Evolutionary conservation across 2,797 vertebrate genomes (phyloP).

Genomic region (Gobionotothen gibberifrons): DNA sequence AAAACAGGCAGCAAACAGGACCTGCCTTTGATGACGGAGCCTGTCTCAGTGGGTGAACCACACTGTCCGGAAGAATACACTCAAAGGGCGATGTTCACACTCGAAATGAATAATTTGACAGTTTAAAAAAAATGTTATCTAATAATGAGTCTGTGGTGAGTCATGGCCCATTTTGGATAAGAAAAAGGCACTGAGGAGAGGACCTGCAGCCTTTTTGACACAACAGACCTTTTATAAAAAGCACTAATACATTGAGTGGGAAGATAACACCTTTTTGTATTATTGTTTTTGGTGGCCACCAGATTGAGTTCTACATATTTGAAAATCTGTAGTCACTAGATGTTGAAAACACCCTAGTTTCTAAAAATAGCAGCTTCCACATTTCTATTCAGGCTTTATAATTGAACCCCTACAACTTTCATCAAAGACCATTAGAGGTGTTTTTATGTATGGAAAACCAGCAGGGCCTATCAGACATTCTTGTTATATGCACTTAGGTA

Average conservation of each 20-base stretch:
- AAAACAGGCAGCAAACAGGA: neutral
- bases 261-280: slow-evolving; percentile 9
- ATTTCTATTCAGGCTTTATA: slow-evolving; percentile 15
- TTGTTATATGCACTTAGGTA: slow-evolving; percentile 14
- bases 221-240: neutral
- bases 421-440: slow-evolving; percentile 31
- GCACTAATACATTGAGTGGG: neutral
- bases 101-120: slow-evolving; percentile 49
- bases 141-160: slow-evolving; percentile 53
- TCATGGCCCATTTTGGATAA: slow-evolving; percentile 28
- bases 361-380: slow-evolving; percentile 24
- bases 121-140: slow-evolving; percentile 28
- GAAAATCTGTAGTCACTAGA: neutral
- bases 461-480: neutral
- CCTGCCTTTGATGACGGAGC: neutral
- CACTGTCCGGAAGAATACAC: slow-evolving; percentile 3
- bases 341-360: neutral
- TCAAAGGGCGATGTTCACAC: slow-evolving; percentile 57
- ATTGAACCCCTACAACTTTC: slow-evolving; percentile 15
- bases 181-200: neutral
- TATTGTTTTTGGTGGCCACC: slow-evolving; percentile 19
- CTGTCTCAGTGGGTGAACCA: slow-evolving; percentile 27
- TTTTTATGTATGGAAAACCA: slow-evolving; percentile 18
- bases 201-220: slow-evolving; percentile 1
- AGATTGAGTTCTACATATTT: slow-evolving; percentile 25